phyloP scores from a whole-genome alignment of 1,140 invertebrate genomes.

The Bombus affinis region DNA sequence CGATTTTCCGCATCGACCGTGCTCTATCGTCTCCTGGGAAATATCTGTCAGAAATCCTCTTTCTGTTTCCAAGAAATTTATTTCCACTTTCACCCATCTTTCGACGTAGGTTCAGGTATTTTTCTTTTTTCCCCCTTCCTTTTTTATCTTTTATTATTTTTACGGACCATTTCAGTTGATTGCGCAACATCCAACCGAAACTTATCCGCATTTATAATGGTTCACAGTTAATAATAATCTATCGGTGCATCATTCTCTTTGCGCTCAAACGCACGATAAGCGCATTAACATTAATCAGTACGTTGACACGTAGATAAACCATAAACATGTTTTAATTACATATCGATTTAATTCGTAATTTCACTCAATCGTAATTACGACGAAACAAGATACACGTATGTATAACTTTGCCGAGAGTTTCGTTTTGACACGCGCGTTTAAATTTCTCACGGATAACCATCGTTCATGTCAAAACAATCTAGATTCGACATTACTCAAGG shows the following conservation, averaged over 20 bases:
- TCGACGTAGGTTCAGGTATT: too few species aligned
- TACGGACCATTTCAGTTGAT: constrained; percentile 1
- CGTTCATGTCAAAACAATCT: neutral
- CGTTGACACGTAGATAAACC: too few species aligned
- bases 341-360: neutral
- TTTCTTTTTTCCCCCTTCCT: too few species aligned
- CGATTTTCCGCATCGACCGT: constrained; percentile 38
- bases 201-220: too few species aligned
- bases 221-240: constrained; percentile 13
- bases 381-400: neutral
- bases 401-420: neutral
- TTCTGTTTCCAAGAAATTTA: constrained; percentile 63
- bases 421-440: neutral
- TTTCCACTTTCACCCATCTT: constrained; percentile 28
- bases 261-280: constrained; percentile 12
- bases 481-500: neutral
- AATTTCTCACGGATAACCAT: neutral
- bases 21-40: constrained; percentile 50
- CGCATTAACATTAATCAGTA: constrained; percentile 28
- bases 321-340: constrained; percentile 33
- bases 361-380: neutral
- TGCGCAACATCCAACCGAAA: neutral
- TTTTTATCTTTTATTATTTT: too few species aligned
- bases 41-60: constrained; percentile 59
- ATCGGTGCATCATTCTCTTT: neutral